phyloP scores from a whole-genome alignment of 2,113 vertebrate genomes.

The Barbus barbus region DNA sequence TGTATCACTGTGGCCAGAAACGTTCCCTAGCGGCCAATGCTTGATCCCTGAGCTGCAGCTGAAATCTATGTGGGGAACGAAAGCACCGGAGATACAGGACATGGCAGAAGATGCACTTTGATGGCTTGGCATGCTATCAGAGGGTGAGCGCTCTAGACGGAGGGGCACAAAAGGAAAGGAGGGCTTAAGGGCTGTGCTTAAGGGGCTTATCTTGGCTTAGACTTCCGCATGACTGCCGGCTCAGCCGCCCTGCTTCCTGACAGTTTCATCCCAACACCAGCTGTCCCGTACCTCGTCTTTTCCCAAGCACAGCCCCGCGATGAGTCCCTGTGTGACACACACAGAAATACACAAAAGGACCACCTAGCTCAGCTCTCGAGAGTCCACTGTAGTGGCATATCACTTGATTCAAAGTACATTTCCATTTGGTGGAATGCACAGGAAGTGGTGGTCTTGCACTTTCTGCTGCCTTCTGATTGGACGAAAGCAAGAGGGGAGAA shows the following conservation, averaged over 20 bases:
- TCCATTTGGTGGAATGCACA: not conserved
- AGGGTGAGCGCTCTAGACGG: not conserved
- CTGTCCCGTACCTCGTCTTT: not conserved
- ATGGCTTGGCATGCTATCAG: constrained; percentile 37
- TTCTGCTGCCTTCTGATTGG: not conserved
- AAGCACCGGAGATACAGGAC: not conserved
- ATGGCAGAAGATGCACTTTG: constrained; percentile 29
- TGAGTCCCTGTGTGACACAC: not conserved
- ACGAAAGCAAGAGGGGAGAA: not conserved
- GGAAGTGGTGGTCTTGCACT: not conserved
- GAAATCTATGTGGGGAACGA: not conserved
- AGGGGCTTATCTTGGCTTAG: constrained; percentile 33
- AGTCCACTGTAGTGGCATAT: not conserved
- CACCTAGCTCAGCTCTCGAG: not conserved
- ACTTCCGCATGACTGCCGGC: constrained; percentile 35
- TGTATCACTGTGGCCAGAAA: constrained; percentile 25
- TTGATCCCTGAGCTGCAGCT: constrained; percentile 28
- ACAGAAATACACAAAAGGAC: not conserved
- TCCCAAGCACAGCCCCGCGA: not conserved
- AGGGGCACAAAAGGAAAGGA: constrained; percentile 23
- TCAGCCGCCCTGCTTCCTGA: constrained; percentile 33
- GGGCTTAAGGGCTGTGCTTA: constrained; percentile 38
- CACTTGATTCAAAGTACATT: not conserved
- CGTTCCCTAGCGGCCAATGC: constrained; percentile 6
- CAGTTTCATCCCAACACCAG: constrained; percentile 16